A percentile compares a stretch with the other conserved stretches of the same genome.
Evolutionary conservation across 2,113 vertebrate genomes (phyloP).

Genomic region (Malurus cyaneus): DNA sequence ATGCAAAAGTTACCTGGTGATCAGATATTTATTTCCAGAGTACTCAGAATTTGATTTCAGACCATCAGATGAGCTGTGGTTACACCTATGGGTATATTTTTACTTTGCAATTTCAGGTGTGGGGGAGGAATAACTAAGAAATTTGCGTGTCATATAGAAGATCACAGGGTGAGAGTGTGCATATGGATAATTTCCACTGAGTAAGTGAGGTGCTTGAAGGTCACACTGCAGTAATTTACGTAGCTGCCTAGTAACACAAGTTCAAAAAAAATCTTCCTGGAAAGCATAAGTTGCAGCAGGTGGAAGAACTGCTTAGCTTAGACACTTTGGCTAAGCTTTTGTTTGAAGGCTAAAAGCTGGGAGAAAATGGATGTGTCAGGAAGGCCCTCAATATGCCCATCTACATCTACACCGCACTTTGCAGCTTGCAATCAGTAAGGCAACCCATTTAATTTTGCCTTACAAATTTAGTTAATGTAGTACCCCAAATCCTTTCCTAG

Average conservation of each 20-base stretch:
- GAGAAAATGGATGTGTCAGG: neutral
- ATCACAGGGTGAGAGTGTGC: neutral
- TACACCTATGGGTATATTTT: neutral
- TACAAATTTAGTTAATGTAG: neutral
- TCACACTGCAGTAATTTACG: slow-evolving; percentile 35
- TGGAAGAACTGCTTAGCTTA: neutral
- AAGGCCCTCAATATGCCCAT: neutral
- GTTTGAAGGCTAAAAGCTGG: neutral
- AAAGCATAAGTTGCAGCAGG: neutral
- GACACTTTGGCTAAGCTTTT: neutral
- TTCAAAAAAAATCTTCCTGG: slow-evolving; percentile 15
- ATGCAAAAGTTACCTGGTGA: neutral
- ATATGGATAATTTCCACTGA: slow-evolving; percentile 24
- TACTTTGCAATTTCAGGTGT: neutral
- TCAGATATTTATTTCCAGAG: slow-evolving; percentile 7
- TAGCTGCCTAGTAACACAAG: neutral
- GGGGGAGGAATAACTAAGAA: neutral
- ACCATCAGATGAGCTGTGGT: neutral
- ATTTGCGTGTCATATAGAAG: neutral
- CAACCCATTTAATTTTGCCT: neutral
- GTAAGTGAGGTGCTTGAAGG: slow-evolving; percentile 26
- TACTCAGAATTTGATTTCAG: neutral
- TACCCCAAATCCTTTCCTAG: neutral
- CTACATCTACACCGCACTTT: neutral
- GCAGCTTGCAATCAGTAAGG: neutral